These are phyloP conservation scores for Gobio gobio DNA, from an alignment of 2,113 vertebrate species.

Conservation along the genomic window DNA sequence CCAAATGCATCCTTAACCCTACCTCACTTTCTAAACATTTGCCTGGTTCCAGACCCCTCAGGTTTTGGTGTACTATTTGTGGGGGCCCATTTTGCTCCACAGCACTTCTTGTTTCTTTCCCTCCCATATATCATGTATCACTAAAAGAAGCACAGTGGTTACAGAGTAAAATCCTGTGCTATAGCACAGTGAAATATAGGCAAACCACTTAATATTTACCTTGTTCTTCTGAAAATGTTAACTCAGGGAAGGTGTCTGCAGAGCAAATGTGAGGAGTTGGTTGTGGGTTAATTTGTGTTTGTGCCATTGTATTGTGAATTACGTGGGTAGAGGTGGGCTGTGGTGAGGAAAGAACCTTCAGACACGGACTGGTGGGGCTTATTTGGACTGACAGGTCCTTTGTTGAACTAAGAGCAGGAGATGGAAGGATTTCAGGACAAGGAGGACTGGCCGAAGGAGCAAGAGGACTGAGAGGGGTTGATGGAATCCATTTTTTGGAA, in stretches of 20 bases:
- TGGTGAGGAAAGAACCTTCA: conserved; percentile 23
- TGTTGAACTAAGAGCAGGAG: too few relatives aligned
- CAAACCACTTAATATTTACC: background rate
- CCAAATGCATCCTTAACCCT: background rate
- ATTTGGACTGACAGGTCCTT: background rate
- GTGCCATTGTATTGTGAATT: background rate
- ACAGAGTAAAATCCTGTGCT: too few relatives aligned
- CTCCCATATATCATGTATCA: too few relatives aligned
- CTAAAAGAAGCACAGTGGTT: too few relatives aligned
- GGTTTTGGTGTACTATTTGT: background rate
- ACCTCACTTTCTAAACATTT: background rate
- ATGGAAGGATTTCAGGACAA: background rate
- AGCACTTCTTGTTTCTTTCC: too few relatives aligned
- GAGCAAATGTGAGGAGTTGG: background rate
- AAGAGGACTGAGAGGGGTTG: background rate
- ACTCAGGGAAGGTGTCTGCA: background rate
- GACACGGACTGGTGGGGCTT: background rate
- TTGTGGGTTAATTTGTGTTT: background rate
- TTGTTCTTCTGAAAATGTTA: background rate
- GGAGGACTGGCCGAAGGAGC: too few relatives aligned
- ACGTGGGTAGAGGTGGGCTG: background rate
- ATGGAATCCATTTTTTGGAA: background rate
- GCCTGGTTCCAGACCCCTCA: background rate
- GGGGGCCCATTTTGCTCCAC: background rate
- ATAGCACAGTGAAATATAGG: too few relatives aligned